phyloP scores from a whole-genome alignment of 2,888 invertebrate species.

The Caenorhabditis sp. region DNA sequence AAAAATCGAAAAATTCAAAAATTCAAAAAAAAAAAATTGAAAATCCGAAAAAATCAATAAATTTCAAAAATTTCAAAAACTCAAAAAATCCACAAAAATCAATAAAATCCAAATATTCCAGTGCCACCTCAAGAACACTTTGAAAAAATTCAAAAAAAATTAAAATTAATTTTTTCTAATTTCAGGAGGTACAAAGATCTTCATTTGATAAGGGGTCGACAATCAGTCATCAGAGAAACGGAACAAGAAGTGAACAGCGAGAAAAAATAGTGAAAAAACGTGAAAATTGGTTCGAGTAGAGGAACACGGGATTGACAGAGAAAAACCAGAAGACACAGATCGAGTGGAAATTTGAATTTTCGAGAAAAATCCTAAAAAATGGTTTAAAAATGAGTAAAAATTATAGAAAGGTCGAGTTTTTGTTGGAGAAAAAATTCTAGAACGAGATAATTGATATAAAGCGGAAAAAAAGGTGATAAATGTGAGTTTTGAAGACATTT shows the following conservation, averaged over 20 bases:
- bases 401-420: too few relatives aligned
- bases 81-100: not conserved
- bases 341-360: not conserved
- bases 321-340: not conserved
- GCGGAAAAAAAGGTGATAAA: not conserved
- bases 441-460: not conserved
- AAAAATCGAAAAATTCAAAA: too few relatives aligned
- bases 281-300: not conserved
- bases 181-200: conserved; percentile 12
- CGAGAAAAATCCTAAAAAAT: too few relatives aligned
- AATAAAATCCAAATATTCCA: not conserved
- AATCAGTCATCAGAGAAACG: not conserved
- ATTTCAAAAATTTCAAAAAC: not conserved
- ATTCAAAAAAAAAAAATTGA: too few relatives aligned
- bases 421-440: too few relatives aligned
- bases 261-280: not conserved
- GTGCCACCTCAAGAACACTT: too few relatives aligned
- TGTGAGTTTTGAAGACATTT: not conserved
- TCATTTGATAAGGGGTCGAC: conserved; percentile 9
- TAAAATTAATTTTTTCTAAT: not conserved
- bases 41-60: too few relatives aligned
- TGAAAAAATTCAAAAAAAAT: not conserved
- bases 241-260: not conserved
- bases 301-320: not conserved
- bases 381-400: too few relatives aligned